Conservation (phyloP, 2,113 vertebrate genomes). For the Sapajus apella region DNA sequence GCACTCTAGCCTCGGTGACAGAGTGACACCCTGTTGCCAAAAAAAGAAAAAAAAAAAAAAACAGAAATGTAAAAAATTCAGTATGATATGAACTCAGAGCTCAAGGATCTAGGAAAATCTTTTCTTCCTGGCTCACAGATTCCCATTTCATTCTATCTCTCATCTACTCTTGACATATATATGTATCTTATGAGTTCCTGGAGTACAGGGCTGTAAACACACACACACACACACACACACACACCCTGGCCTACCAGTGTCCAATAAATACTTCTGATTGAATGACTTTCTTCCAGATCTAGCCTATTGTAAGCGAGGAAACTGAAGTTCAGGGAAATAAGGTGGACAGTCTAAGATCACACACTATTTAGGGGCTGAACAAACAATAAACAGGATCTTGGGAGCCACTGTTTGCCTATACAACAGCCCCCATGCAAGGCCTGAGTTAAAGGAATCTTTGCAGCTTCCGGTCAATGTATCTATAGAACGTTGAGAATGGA, state of each 20-base stretch:
- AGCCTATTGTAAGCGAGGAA: background rate
- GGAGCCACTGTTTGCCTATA: background rate
- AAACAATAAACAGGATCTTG: constrained; percentile 1
- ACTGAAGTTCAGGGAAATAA: background rate
- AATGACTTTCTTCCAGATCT: background rate
- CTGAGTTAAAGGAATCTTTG: background rate
- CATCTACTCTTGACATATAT: background rate
- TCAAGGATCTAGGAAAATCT: background rate
- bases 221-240: background rate
- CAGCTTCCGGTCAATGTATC: background rate
- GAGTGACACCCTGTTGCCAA: no score
- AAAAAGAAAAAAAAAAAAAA: no score
- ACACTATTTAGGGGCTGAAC: background rate
- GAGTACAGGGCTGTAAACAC: background rate
- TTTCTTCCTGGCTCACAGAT: background rate
- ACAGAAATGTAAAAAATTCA: background rate
- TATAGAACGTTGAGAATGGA: background rate
- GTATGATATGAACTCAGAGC: background rate
- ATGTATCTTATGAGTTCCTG: background rate
- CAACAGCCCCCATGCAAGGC: background rate
- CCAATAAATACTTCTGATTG: background rate
- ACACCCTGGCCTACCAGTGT: background rate
- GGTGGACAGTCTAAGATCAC: background rate
- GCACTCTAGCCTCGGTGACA: no score
- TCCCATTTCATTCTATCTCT: background rate